Evolutionary conservation across 2,888 invertebrate genomes (phyloP), one percentile per base, ranked within the genome.

Genomic region (Gymnosoma rotundatum): DNA sequence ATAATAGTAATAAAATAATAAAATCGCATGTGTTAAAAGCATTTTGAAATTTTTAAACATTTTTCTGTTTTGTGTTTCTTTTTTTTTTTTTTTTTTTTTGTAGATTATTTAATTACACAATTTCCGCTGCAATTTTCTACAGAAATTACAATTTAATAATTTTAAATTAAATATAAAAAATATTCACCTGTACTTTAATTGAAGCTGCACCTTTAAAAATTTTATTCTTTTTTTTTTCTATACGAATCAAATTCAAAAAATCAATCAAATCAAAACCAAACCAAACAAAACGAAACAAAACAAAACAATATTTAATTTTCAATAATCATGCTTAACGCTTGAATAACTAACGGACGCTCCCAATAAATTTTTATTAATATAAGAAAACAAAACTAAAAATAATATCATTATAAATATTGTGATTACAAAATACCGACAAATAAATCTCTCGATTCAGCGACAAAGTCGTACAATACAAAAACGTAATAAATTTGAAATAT

Each of bases 261-360:
- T 84, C 81, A 73, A 78, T 81, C 81, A 83, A 74, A 83, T 70
- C 79, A 69, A 74, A 70, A 56, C 25, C 4, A 32, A 42, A 48
- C 67, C 32, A 88, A 88, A 85, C 87, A 87, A 88, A 87, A 67
- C 67, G 36, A 88, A 88, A 85, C 87, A 87, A 88, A 87, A 63
- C 54, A 88, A 78, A 89, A 89, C 88, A 89, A 81, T 81, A 81
- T 84, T 84, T 84, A 78, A 78, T 84, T 84, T 84, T 84, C 84
- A 84, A 90, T 90, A 90, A 90, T 90, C 89, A 89, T 89, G 88
- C 88, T 90, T 90, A 89, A 90, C 90, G 90, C 90, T 89, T 87
- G 89, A 90, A 78, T 88, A 88, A 88, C 83, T 72, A 63, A 56
- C 60, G 54, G 89, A 88, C 90, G 90, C 89, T 88, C 90, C 90